Evolutionary conservation across 2,797 vertebrate genomes (phyloP), one percentile per base, ranked within the genome.

Genomic region (Balearica regulorum): DNA sequence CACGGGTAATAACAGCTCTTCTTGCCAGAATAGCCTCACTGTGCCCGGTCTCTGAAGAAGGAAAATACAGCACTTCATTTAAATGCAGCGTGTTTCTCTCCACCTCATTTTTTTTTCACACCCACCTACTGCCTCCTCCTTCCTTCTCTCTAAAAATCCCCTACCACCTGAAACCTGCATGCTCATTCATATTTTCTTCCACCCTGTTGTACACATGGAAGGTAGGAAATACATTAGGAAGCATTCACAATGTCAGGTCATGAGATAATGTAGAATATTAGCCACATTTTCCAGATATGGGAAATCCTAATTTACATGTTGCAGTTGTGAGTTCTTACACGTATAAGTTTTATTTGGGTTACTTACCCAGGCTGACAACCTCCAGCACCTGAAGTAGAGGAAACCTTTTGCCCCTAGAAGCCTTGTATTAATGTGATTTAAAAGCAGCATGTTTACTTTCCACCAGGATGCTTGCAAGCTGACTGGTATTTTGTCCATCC

Each of bases 141-240:
- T 94, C 77, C 60, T 83, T 83, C 55, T 54, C 72, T 93, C 71
- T 82, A 68, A 95, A 96, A 97, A 81, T 78, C 83, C 93, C 88
- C 86, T 77, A 24, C 26, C 81, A 71, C 75, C 49, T 29, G 18
- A 95, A 95, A 87, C 78, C 39, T 83, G 24, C n/a, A 54, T 1
- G 35, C 46, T 85, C 88, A 94, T 96, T 96, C 92, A 95, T 87
- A 71, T 77, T 83, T 95, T 90, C 78, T 95, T 78, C 69, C 48
- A 84, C 22, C 10, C 49, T 53, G 9, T 20, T 66, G 20, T 53
- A 84, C 48, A 46, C 51, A n/a, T 1, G 5, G 65, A 84, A 82
- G 51, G 61, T 25, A 84, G 48, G 64, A 94, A 94, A 90, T 48
- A 53, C 51, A 39, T 69, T 53, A 79, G 88, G 78, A 95, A 92